Evolutionary conservation across 1,140 invertebrate genomes (phyloP).

Genomic region (Drosophila parabipectinata): DNA sequence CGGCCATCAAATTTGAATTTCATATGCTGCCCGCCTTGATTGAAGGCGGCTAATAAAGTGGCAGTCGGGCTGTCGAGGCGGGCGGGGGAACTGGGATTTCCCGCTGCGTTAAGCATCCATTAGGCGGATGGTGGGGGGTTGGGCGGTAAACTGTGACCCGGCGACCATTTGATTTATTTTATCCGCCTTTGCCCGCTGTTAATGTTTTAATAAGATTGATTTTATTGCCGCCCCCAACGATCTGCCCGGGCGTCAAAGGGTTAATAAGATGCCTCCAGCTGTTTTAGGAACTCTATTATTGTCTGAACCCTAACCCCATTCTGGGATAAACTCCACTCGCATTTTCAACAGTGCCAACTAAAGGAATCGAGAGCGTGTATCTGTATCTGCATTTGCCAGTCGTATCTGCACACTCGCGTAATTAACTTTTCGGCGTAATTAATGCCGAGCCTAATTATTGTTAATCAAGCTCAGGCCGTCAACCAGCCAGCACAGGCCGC

Average conservation of each 20-base stretch:
- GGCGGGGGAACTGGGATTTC: conserved; percentile 28
- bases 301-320: conserved; percentile 1
- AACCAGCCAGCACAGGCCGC: conserved; percentile 43
- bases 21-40: conserved; percentile 75
- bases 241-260: conserved; percentile 63
- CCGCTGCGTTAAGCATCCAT: conserved; percentile 72
- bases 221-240: conserved; percentile 67
- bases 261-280: conserved; percentile 74
- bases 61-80: background rate
- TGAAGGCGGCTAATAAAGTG: conserved; percentile 79
- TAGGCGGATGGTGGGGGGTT: conserved; percentile 16
- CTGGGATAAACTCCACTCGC: background rate
- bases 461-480: conserved; percentile 81
- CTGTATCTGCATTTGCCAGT: conserved; percentile 18
- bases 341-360: background rate
- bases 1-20: conserved; percentile 78
- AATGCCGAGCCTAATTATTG: conserved; percentile 84
- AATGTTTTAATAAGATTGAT: conserved; percentile 83
- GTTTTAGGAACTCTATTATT: conserved; percentile 70
- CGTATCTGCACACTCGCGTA: conserved; percentile 52
- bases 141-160: conserved; percentile 24
- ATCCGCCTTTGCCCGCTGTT: conserved; percentile 73
- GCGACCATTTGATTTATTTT: conserved; percentile 79
- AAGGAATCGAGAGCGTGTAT: background rate
- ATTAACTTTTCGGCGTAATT: conserved; percentile 84